These are phyloP conservation scores for Lutjanus argentimaculatus DNA, from an alignment of 2,797 vertebrate species.

Conservation along the genomic window DNA sequence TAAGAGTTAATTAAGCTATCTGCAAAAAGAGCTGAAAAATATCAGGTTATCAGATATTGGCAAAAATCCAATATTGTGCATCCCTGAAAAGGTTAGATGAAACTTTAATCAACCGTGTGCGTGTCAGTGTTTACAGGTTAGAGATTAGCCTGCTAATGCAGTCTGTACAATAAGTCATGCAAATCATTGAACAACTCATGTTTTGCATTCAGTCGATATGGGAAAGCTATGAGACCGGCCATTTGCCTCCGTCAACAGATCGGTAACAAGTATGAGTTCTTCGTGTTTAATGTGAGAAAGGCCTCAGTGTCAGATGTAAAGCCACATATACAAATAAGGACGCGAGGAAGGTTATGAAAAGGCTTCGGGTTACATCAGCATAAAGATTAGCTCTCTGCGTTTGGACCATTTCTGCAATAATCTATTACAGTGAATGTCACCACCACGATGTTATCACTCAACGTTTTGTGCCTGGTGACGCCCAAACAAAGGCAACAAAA, in stretches of 20 bases:
- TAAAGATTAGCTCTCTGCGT: slow-evolving; percentile 20
- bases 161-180: not conserved
- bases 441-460: not conserved
- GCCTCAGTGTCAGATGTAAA: slow-evolving; percentile 25
- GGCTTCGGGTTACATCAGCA: slow-evolving; percentile 11
- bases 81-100: not conserved
- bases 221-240: not conserved
- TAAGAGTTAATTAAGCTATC: no score
- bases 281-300: slow-evolving; percentile 22
- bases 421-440: not conserved
- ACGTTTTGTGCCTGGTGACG: not conserved
- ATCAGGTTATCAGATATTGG: no score
- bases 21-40: no score
- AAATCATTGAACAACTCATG: slow-evolving; percentile 21
- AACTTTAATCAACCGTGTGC: not conserved
- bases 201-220: slow-evolving; percentile 37
- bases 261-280: slow-evolving; percentile 4
- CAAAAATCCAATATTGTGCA: no score
- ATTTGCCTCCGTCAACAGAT: slow-evolving; percentile 35
- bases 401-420: slow-evolving; percentile 11
- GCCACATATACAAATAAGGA: slow-evolving; percentile 48
- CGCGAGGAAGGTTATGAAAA: slow-evolving; percentile 13
- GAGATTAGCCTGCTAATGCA: not conserved
- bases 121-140: not conserved
- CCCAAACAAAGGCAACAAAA: not conserved